Base-by-base conservation (phyloP, 2,888 invertebrate genomes). In the Graphium colonna region DNA sequence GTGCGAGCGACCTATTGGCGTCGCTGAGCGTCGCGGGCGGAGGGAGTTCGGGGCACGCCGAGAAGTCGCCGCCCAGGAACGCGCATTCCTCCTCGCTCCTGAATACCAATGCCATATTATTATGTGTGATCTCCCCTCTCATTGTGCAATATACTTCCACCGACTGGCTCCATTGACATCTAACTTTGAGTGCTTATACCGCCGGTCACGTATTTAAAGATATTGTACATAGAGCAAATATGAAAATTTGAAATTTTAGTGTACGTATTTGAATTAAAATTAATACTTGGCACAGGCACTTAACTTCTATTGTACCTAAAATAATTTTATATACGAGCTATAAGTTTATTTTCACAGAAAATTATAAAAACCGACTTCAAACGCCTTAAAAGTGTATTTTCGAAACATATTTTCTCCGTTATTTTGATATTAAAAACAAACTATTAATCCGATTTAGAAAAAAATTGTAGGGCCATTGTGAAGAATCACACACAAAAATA, bases 51-150 rank as follows among this genome's bases (percentile, higher is more conserved):
- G 73, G 75, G 79, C 80, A 74, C 76, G 64, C 63, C 75, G 60
- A 77, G 82, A 74, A 84, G 82, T 73, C 70, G 67, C 69, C 76
- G 68, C 73, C 64, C 56, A 61, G 85, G 85, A 77, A 82, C 81
- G 82, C 76, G 76, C 81, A 87, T 88, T 87, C 87, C 77, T 79
- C 69, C 77, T 69, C 77, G 73, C 77, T 70, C 71, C 79, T 68
- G 83, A 81, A 88, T 88, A 81, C 88, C 88, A 77, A 81, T 77
- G 81, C 72, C 79, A 75, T 84, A 83, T 86, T 86, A 87, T 86
- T 84, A 84, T 88, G 86, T 85, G 83, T 82, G 82, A 86, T 82
- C 78, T 78, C 71, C 71, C 63, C 71, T 73, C 67, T 74, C 71
- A 80, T 80, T 82, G 81, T 75, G 79, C 75, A 68, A 76, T 79